A percentile compares a stretch with the other conserved stretches of the same genome.
Evolutionary conservation across 1,140 invertebrate species (phyloP).

Genomic region (Pteromalus puparum): DNA sequence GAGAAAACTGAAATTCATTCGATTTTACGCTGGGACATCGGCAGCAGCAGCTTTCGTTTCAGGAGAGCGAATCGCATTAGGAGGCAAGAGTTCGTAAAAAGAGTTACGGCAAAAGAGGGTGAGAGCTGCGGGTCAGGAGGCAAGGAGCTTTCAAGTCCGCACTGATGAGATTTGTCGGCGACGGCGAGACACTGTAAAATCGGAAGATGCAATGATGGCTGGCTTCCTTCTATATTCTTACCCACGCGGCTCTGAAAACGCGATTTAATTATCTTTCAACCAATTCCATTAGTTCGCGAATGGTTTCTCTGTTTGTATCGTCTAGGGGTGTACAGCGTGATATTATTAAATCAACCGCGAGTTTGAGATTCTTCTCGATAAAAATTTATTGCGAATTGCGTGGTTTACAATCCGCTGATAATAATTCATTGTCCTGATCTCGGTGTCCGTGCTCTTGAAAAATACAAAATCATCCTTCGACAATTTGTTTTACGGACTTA

Average conservation of each 20-base stretch:
- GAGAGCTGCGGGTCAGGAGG: not conserved
- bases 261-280: slow-evolving; percentile 39
- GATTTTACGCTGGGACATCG: slow-evolving; percentile 21
- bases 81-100: slow-evolving; percentile 52
- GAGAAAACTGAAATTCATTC: slow-evolving; percentile 38
- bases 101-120: slow-evolving; percentile 32
- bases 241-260: slow-evolving; percentile 22
- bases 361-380: not conserved
- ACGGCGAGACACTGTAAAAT: slow-evolving; percentile 21
- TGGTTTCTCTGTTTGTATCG: too few species aligned
- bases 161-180: slow-evolving; percentile 47
- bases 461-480: not conserved
- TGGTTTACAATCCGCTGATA: too few species aligned
- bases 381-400: not conserved
- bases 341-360: too few species aligned
- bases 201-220: not conserved
- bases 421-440: not conserved
- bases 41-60: slow-evolving; percentile 15
- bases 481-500: not conserved
- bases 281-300: slow-evolving; percentile 23
- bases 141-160: slow-evolving; percentile 37
- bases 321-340: too few species aligned
- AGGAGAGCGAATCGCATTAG: slow-evolving; percentile 45
- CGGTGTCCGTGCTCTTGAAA: not conserved
- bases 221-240: slow-evolving; percentile 13